Evolutionary conservation across 2,888 invertebrate species (phyloP), one percentile per base, ranked within the genome.

Genomic region (Tryphoninae sp.): DNA sequence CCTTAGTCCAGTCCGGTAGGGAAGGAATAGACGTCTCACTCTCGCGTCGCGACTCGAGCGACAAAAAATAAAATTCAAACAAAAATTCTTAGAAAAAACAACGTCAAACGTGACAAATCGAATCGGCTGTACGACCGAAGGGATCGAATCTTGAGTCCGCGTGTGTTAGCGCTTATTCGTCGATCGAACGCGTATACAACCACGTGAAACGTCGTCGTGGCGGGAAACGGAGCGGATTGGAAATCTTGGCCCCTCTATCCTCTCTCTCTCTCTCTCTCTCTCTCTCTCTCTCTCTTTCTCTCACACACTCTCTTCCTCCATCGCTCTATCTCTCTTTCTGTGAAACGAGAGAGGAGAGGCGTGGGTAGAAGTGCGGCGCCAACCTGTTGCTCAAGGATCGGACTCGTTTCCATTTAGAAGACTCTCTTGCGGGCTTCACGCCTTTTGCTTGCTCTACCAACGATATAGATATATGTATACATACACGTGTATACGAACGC

Each of bases 311-410:
- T 22, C n/a, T 53, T 49, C 26, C 55, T 53, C 42, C 13, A 40
- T 33, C 65, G 45, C 13, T 68, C 58, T 49, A 45, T 71, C 55
- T 26, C 26, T 42, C 53, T 58, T 51, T 59, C 61, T 49, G 26
- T 67, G 45, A 58, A 42, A 75, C 58, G 75, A 58, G 78, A 53
- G 53, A 53, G 53, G 59, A 75, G 77, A 76, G 77, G 87, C 88
- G 90, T 90, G 89, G 89, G 89, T 86, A 84, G 89, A 89, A 86
- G 84, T 86, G 85, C 90, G 92, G 91, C 91, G 91, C 91, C 92
- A 91, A 92, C 91, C 92, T 92, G 92, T 92, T 92, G 92, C 92
- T 89, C 89, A 89, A 90, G 88, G 86, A 87, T 86, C 87, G 86
- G 86, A 86, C 88, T 86, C 86, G 87, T 88, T 88, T 87, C 86